phyloP scores from a whole-genome alignment of 2,888 invertebrate genomes.

The Hirtodrosophila duncani region DNA sequence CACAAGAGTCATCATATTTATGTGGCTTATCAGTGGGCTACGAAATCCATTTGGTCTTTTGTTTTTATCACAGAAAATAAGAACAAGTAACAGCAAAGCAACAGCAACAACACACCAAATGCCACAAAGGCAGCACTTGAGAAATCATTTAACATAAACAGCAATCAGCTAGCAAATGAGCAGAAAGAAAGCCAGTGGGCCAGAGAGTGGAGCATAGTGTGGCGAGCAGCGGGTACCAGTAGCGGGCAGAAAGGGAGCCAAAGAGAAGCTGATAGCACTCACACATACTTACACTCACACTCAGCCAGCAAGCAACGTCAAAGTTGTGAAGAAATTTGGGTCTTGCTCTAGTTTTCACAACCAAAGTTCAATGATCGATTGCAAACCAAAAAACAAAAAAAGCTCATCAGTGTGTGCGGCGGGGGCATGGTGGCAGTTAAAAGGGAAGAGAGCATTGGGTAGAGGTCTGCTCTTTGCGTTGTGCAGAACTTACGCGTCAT shows the following conservation, averaged over 20 bases:
- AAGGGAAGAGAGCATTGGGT: conserved; percentile 2
- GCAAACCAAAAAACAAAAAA: conserved; percentile 52
- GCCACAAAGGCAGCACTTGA: conserved; percentile 30
- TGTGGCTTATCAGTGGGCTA: conserved; percentile 39
- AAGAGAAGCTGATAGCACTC: conserved; percentile 48
- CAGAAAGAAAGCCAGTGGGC: conserved; percentile 53
- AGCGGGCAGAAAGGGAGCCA: conserved; percentile 32
- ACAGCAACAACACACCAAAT: not conserved
- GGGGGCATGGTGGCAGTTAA: conserved; percentile 9
- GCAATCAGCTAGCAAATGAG: conserved; percentile 35
- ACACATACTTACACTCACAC: not conserved
- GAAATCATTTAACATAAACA: conserved; percentile 50
- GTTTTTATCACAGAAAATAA: conserved; percentile 30
- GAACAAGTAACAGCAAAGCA: conserved; percentile 5
- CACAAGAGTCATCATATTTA: conserved; percentile 1
- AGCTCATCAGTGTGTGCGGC: conserved; percentile 15
- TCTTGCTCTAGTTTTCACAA: conserved; percentile 75
- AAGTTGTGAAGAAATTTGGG: conserved; percentile 68
- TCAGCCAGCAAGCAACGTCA: conserved; percentile 20
- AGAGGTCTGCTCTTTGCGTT: conserved; percentile 36
- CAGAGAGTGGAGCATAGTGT: conserved; percentile 19
- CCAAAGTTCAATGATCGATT: conserved; percentile 74
- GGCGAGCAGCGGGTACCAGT: conserved; percentile 9
- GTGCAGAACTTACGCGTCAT: conserved; percentile 62
- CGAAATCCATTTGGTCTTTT: conserved; percentile 27